Conservation (phyloP, 2,797 vertebrate species). For the Percopsis omiscomaycus region DNA sequence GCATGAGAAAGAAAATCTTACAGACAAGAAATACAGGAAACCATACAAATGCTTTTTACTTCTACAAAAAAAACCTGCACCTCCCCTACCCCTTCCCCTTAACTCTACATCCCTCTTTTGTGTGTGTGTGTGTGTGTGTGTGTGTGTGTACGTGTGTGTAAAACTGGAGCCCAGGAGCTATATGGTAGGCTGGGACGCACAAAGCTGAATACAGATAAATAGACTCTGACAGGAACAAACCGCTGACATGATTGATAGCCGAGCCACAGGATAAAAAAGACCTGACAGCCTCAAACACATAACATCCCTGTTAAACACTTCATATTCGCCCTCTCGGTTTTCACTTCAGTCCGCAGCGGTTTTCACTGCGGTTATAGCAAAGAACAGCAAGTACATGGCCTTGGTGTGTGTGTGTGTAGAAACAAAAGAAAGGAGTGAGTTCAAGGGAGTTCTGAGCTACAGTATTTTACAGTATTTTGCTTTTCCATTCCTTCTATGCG, state of each 20-base stretch:
- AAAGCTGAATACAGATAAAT: conserved; percentile 51
- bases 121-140: conserved; percentile 26
- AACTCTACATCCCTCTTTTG: conserved; percentile 29
- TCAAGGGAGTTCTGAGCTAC: background rate
- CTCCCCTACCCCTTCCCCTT: conserved; percentile 4
- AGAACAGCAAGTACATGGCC: background rate
- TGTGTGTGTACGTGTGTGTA: conserved; percentile 24
- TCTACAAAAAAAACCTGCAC: conserved; percentile 1
- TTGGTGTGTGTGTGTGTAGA: conserved; percentile 10
- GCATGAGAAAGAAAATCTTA: background rate
- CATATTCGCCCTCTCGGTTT: conserved; percentile 40
- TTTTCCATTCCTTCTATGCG: too few relatives aligned
- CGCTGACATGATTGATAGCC: conserved; percentile 55
- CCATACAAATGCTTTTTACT: conserved; percentile 7
- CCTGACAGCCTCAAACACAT: conserved; percentile 37
- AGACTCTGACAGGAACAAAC: conserved; percentile 64
- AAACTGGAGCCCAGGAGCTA: conserved; percentile 46
- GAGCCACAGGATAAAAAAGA: conserved; percentile 17
- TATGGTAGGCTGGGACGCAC: conserved; percentile 24
- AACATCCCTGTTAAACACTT: conserved; percentile 37
- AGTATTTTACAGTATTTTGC: too few relatives aligned
- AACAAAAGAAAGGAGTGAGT: background rate
- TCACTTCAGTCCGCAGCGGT: conserved; percentile 12
- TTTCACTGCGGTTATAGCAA: conserved; percentile 12
- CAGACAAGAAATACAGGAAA: conserved; percentile 3